Percentiles rank a stretch among this genome's conserved stretches.
These are phyloP conservation scores for Nibea albiflora DNA, from an alignment of 2,113 vertebrate species.

Conservation along the genomic window DNA sequence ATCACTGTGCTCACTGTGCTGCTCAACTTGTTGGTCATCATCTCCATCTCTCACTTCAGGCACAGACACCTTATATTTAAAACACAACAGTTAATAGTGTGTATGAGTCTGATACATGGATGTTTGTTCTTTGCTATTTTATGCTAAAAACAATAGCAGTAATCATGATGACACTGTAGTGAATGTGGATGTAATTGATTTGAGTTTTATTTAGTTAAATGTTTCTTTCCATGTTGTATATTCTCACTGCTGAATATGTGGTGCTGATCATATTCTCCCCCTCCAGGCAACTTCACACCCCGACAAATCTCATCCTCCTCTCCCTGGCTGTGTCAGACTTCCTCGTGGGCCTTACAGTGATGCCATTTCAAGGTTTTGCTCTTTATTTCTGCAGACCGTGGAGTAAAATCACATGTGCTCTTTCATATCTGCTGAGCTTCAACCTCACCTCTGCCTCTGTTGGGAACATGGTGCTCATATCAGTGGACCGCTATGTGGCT, in stretches of 20 bases:
- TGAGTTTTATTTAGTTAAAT: too few relatives aligned
- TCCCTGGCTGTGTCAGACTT: conserved; percentile 17
- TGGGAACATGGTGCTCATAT: conserved; percentile 23
- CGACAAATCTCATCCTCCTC: conserved; percentile 17
- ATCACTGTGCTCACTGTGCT: conserved; percentile 75
- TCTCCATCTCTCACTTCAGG: conserved; percentile 73
- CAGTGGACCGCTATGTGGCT: conserved; percentile 26
- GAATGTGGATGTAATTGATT: too few relatives aligned
- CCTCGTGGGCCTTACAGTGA: background rate
- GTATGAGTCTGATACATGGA: background rate
- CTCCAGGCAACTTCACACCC: conserved; percentile 3
- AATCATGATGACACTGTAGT: too few relatives aligned
- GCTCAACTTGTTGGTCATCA: conserved; percentile 70
- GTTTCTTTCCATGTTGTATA: too few relatives aligned
- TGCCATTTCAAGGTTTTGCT: background rate
- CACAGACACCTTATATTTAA: background rate
- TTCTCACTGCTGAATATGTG: background rate
- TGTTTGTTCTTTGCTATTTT: too few relatives aligned
- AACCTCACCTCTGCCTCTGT: conserved; percentile 27
- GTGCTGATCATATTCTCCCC: background rate
- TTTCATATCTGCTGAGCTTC: background rate
- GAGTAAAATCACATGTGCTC: background rate
- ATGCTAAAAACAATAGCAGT: too few relatives aligned
- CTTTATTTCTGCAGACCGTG: too few relatives aligned
- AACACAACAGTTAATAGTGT: background rate